phyloP scores from a whole-genome alignment of 2,888 invertebrate genomes.

The Emmelina monodactyla region DNA sequence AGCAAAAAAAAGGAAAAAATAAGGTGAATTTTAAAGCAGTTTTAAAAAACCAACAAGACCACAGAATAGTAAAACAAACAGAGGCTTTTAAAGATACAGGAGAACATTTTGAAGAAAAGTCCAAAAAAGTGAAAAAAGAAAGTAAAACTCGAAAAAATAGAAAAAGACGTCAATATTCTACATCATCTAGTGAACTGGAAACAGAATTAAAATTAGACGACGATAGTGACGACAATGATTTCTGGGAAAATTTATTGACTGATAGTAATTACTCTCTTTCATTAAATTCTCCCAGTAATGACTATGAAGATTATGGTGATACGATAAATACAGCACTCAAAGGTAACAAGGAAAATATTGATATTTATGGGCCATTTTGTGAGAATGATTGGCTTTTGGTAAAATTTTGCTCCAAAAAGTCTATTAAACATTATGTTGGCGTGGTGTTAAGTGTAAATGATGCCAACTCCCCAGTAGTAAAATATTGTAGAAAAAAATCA shows the following conservation, averaged over 20 bases:
- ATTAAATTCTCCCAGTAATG: too few relatives aligned
- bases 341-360: neutral
- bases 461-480: neutral
- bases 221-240: too few relatives aligned
- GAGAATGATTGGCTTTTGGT: constrained; percentile 4
- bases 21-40: too few relatives aligned
- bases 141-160: too few relatives aligned
- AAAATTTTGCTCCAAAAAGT: constrained; percentile 2
- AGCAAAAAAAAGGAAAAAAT: neutral
- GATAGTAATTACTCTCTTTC: constrained; percentile 4
- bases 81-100: too few relatives aligned
- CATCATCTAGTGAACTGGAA: too few relatives aligned
- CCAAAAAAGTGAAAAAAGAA: too few relatives aligned
- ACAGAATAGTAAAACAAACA: too few relatives aligned
- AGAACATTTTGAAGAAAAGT: too few relatives aligned
- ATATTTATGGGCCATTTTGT: neutral
- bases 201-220: too few relatives aligned
- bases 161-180: too few relatives aligned
- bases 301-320: constrained; percentile 1
- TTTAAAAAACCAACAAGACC: too few relatives aligned
- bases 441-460: neutral
- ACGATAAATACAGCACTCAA: neutral
- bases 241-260: neutral
- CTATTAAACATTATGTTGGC: neutral
- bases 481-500: constrained; percentile 2